phyloP scores from a whole-genome alignment of 1,140 invertebrate genomes.

The Leptoteleia sp. region DNA sequence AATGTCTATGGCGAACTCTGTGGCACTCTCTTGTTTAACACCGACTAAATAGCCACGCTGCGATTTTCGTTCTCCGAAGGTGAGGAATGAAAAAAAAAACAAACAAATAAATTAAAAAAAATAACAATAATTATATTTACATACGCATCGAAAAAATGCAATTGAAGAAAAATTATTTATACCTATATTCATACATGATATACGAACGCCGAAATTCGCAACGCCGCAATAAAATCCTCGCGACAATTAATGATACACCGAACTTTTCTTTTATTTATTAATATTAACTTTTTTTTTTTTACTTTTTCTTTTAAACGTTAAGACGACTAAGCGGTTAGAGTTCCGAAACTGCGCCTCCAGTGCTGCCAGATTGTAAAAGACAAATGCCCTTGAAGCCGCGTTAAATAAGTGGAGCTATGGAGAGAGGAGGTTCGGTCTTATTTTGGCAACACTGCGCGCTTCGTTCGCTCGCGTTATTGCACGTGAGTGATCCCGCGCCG shows the following conservation, averaged over 20 bases:
- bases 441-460: too few species aligned
- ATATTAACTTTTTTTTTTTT: too few species aligned
- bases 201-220: slow-evolving; percentile 5
- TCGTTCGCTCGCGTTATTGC: slow-evolving; percentile 15
- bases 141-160: slow-evolving; percentile 8
- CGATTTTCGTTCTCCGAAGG: slow-evolving; percentile 1
- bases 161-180: neutral
- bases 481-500: neutral
- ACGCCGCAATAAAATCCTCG: neutral
- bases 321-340: slow-evolving; percentile 12
- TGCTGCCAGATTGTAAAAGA: too few species aligned
- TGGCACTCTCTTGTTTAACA: too few species aligned
- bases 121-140: slow-evolving; percentile 6
- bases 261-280: neutral
- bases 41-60: slow-evolving; percentile 5
- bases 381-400: too few species aligned
- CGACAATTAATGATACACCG: neutral
- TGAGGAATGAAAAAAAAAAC: neutral
- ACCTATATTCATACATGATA: neutral
- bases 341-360: neutral
- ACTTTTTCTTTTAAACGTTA: slow-evolving; percentile 2
- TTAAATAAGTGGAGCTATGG: too few species aligned
- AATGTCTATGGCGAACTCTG: too few species aligned
- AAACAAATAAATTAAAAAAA: too few species aligned
- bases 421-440: too few species aligned